phyloP scores from a whole-genome alignment of 2,888 invertebrate genomes.

The Aleiodes alternator region DNA sequence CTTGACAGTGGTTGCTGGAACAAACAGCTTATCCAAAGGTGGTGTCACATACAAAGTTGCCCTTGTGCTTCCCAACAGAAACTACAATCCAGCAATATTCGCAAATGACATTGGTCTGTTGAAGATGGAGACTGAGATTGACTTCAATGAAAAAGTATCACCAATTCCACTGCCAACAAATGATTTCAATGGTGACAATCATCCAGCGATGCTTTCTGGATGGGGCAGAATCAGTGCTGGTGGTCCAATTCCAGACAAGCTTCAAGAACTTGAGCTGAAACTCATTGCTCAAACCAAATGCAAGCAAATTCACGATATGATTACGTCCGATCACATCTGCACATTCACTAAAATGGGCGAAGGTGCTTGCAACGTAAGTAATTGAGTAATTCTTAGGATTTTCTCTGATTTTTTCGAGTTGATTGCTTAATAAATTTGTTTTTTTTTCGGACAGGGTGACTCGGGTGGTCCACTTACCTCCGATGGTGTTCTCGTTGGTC shows the following conservation, averaged over 20 bases:
- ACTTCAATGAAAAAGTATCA: constrained; percentile 56
- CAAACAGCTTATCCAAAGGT: constrained; percentile 51
- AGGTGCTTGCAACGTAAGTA: constrained; percentile 68
- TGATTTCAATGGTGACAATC: constrained; percentile 49
- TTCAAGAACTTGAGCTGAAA: constrained; percentile 57
- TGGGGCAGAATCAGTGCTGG: constrained; percentile 63
- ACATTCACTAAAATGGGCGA: constrained; percentile 65
- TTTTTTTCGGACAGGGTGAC: constrained; percentile 38
- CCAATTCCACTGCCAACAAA: constrained; percentile 56
- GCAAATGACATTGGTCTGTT: constrained; percentile 64
- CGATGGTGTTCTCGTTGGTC: constrained; percentile 41
- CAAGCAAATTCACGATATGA: constrained; percentile 33
- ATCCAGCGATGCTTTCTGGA: constrained; percentile 59
- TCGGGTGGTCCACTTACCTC: constrained; percentile 47
- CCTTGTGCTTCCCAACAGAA: constrained; percentile 48
- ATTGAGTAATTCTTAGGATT: neutral
- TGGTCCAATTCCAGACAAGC: constrained; percentile 54
- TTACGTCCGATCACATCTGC: constrained; percentile 62
- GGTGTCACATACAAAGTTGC: constrained; percentile 52
- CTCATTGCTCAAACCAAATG: constrained; percentile 55
- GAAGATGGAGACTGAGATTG: constrained; percentile 56
- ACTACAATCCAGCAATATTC: constrained; percentile 37
- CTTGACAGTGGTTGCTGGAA: constrained; percentile 53
- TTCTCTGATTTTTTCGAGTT: neutral
- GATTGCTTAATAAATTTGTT: too few species aligned